These are phyloP conservation scores for Seriola quinqueradiata DNA, from an alignment of 2,113 vertebrate species.

Conservation along the genomic window DNA sequence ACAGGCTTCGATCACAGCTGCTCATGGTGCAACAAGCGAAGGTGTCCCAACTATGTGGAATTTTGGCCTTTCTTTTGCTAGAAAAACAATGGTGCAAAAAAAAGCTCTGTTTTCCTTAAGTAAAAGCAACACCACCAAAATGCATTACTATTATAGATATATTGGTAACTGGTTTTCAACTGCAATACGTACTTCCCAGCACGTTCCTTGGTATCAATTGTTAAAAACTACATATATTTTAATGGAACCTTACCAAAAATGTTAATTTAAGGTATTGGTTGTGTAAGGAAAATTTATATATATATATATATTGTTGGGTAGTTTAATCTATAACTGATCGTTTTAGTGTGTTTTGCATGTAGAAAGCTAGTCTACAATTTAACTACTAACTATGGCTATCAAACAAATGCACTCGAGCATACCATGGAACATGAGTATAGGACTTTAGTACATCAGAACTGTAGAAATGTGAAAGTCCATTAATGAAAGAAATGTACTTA, in stretches of 20 bases:
- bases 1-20: not conserved
- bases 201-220: no score
- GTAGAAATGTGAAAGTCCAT: not conserved
- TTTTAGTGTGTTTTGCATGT: not conserved
- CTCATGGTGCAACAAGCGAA: not conserved
- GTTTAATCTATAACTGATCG: not conserved
- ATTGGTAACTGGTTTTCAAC: not conserved
- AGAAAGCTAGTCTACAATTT: not conserved
- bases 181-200: no score
- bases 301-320: no score
- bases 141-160: not conserved
- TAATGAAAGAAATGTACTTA: slow-evolving; percentile 1
- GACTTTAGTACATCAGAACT: not conserved
- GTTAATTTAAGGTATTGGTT: not conserved
- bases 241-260: not conserved
- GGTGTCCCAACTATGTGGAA: not conserved
- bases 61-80: no score
- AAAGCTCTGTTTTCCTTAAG: no score
- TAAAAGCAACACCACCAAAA: no score
- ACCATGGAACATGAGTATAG: not conserved
- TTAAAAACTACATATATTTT: no score
- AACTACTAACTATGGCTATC: not conserved
- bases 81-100: not conserved
- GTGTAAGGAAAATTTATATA: not conserved
- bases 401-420: not conserved